Base-by-base conservation (phyloP, 2,113 vertebrate genomes). In the Bubo bubo region DNA sequence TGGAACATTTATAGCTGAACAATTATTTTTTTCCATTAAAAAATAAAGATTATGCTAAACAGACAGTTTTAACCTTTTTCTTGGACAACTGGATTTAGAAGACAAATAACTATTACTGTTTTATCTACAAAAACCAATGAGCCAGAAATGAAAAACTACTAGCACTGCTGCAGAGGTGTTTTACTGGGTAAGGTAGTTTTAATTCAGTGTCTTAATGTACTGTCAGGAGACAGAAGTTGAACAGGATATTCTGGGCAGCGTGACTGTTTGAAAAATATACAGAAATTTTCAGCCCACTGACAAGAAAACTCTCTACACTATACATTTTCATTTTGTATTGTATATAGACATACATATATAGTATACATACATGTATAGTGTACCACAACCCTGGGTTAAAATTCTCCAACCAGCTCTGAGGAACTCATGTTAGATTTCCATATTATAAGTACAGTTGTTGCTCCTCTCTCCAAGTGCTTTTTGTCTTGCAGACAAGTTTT, bases 91-190 rank as follows among this genome's bases (percentile, higher is more conserved):
- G 76, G 93, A 94, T 96, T 83, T 82, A 95, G 82, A 96, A 96
- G 84, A 91, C 90, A 96, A 94, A 95, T 96, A 97, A 85, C 79
- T 97, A 67, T 87, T 96, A 89, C 91, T 95, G 80, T 87, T 96
- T 96, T 94, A 96, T 94, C 94, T 94, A 98, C 95, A 96, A 96
- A 98, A 97, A 35, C 30, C 90, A 95, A 94, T 92, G 86, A 97
- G 82, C 73, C 94, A 96, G 94, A 97, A 97, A 95, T 28, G 3
- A 47, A 67, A 80, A 77, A 32, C 9, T 24, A 30, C 15, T 26
- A 82, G 39, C 11, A 21, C 37, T 62, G 26, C 26, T 22, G 37
- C 27, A 47, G 35, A 41, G 24, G 14, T 28, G 8, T 47, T 67
- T 55, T 30, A 26, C 10, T 21, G 55, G 47, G 35, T 67, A 59